Percentiles rank a stretch among this genome's conserved stretches.
Conservation (phyloP, 2,888 invertebrate genomes). For the Caenorhabditis sp. region DNA sequence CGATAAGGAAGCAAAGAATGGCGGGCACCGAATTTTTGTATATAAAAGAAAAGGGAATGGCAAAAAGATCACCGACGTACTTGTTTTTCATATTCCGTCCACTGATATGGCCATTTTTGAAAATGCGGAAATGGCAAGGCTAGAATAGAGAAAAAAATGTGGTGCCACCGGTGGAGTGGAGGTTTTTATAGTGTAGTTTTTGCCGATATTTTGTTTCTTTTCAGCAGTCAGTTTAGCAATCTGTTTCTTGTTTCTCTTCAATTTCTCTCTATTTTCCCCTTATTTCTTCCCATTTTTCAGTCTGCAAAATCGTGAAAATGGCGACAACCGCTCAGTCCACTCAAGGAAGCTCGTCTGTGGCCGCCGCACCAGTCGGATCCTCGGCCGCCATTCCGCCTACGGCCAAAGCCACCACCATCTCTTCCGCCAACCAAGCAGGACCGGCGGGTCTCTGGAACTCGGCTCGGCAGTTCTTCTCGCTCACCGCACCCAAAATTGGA, state of each 20-base stretch:
- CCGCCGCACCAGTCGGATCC: constrained; percentile 1
- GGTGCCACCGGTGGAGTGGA: too few species aligned
- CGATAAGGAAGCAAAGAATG: constrained; percentile 24
- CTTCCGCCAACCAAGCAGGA: background rate
- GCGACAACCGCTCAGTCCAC: too few species aligned
- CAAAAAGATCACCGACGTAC: too few species aligned
- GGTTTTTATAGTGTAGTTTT: background rate
- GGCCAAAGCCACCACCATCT: background rate
- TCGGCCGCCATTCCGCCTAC: background rate
- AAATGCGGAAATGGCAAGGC: too few species aligned
- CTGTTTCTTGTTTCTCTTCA: too few species aligned
- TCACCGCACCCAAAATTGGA: constrained; percentile 27
- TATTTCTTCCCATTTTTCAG: background rate
- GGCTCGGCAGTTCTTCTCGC: constrained; percentile 30
- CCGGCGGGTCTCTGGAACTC: constrained; percentile 21
- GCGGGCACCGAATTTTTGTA: too few species aligned
- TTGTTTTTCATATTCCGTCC: background rate
- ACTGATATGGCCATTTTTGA: too few species aligned
- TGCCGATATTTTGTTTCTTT: too few species aligned
- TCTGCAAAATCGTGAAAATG: constrained; percentile 17
- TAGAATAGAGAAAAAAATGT: too few species aligned
- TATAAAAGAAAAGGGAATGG: too few species aligned
- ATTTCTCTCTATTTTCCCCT: background rate
- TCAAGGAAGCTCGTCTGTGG: constrained; percentile 29
- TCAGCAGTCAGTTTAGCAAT: background rate